phyloP scores from a whole-genome alignment of 2,888 invertebrate genomes.

The Buathra laborator region DNA sequence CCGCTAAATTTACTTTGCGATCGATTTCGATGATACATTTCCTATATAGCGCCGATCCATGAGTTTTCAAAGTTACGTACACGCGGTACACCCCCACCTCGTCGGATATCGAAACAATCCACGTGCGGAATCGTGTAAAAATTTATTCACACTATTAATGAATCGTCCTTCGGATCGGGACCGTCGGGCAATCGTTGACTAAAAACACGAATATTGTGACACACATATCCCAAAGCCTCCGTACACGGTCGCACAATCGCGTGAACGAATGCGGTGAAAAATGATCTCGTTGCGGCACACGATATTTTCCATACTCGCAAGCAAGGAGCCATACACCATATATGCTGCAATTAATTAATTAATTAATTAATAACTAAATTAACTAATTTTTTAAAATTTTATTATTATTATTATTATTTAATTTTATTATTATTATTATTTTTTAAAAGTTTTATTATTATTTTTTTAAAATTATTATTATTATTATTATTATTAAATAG shows the following conservation, averaged over 20 bases:
- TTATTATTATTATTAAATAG: background rate
- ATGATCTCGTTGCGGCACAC: conserved; percentile 88
- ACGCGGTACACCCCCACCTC: background rate
- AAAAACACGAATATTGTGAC: conserved; percentile 88
- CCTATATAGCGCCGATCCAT: background rate
- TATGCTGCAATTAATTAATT: conserved; percentile 87
- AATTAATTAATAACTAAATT: background rate
- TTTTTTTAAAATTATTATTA: too few species aligned
- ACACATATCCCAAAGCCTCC: conserved; percentile 88
- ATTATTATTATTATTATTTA: background rate
- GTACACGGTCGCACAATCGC: conserved; percentile 89
- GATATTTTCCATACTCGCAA: conserved; percentile 89
- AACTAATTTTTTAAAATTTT: background rate
- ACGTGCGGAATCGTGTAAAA: background rate
- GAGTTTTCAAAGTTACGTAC: background rate
- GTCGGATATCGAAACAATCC: background rate
- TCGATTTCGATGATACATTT: conserved; percentile 15
- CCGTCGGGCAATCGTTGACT: conserved; percentile 86
- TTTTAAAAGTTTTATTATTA: too few species aligned
- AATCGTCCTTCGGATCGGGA: conserved; percentile 84
- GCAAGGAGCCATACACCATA: conserved; percentile 91
- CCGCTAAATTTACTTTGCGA: background rate
- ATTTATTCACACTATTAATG: conserved; percentile 76
- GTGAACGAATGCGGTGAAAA: conserved; percentile 87
- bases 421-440: too few species aligned